Evolutionary conservation across 2,113 vertebrate genomes (phyloP), one percentile per base, ranked within the genome.

Genomic region (Peucedramus taeniatus): DNA sequence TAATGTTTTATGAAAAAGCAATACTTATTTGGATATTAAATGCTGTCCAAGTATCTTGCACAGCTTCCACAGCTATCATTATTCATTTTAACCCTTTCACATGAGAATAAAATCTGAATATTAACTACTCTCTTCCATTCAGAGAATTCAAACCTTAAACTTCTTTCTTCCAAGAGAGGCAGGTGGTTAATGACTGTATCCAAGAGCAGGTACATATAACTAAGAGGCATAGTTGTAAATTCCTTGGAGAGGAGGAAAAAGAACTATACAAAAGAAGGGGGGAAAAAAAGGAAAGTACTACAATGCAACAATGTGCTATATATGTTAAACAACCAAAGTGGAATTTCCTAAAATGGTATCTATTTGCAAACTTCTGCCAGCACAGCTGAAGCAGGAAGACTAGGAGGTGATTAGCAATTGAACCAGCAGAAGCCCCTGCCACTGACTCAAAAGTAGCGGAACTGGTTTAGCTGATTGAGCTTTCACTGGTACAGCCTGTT

Each of bases 401-500:
- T 11, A 14, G 20, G 33, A 70, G 8, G 14, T 27, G 53, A 90
- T 30, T 22, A 39, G 50, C 42, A 88, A 47, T 4, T 50, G 68
- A 88, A 63, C 3, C 2, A 1, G 42, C 27, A 90, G 80, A 78
- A 74, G 51, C 39, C 47, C n/a, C 51, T 75, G 65, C 47, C 42
- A 28, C 19, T 47, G n/a, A 69, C 44, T 60, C 37, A 15, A 15
- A 61, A 61, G 54, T 0, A 74, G 63, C 42, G 53, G n/a, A 89
- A 51, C 69, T 79, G n/a, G 87, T 79, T 94, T 39, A 74, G 64
- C 71, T 74, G 40, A 89, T 10, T 1, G 59, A 95, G 71, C 64
- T 84, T 50, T 63, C n/a, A 15, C 76, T 64, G 35, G 69, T 16
- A 23, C 20, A 72, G 59, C 72, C 51, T 77, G 47, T 75, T 57